These are phyloP conservation scores for Tortricodes alternella DNA, from an alignment of 2,888 invertebrate species.

Conservation along the genomic window DNA sequence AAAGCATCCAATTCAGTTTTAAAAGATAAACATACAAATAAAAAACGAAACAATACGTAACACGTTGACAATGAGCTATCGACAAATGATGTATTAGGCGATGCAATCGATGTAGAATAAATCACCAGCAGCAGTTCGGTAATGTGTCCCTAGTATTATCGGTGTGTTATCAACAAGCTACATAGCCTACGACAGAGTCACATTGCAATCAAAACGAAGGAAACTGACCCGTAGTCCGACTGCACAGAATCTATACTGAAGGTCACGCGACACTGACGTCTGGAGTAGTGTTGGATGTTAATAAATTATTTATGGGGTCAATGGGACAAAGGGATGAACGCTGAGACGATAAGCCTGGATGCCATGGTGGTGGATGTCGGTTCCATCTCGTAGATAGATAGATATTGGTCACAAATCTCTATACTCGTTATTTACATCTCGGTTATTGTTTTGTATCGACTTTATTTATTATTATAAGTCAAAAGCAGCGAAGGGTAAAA, in stretches of 20 bases:
- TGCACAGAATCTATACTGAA: background rate
- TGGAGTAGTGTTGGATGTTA: slow-evolving; percentile 25
- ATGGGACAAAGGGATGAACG: slow-evolving; percentile 31
- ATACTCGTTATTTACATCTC: background rate
- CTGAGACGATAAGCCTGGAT: slow-evolving; percentile 19
- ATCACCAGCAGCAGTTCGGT: slow-evolving; percentile 29
- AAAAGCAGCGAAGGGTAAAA: background rate
- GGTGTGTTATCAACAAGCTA: slow-evolving; percentile 18
- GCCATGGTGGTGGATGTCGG: slow-evolving; percentile 20
- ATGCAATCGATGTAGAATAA: slow-evolving; percentile 32
- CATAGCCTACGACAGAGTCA: slow-evolving; percentile 7
- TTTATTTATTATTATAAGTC: no score
- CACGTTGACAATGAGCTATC: slow-evolving; percentile 32
- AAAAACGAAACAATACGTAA: slow-evolving; percentile 29
- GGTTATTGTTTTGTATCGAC: background rate
- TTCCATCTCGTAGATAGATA: background rate
- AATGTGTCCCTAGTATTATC: slow-evolving; percentile 27
- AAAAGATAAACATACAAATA: slow-evolving; percentile 25
- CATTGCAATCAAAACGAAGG: background rate
- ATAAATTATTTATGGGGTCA: slow-evolving; percentile 32
- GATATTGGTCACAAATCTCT: background rate
- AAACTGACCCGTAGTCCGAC: background rate
- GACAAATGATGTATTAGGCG: slow-evolving; percentile 32
- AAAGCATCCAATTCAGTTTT: slow-evolving; percentile 8
- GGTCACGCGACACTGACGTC: background rate